Percentiles rank a stretch among this genome's conserved stretches.
Conservation (phyloP, 2,113 vertebrate genomes). For the Stomatorhinus ivindoensis region DNA sequence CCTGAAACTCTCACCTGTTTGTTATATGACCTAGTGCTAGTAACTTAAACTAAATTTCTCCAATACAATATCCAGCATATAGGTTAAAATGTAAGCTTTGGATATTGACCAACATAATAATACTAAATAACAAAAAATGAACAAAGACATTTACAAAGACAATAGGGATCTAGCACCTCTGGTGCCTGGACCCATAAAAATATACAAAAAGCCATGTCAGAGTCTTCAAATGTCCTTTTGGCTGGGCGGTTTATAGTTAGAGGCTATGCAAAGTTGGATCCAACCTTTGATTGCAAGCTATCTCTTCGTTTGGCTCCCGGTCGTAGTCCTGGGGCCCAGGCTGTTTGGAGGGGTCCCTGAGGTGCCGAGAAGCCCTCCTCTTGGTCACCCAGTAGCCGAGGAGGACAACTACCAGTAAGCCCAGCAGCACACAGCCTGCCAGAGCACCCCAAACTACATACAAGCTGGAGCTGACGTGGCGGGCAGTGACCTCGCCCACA, state of each 20-base stretch:
- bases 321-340: background rate
- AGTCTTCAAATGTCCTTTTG: background rate
- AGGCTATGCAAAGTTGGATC: background rate
- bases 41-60: background rate
- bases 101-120: background rate
- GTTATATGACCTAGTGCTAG: background rate
- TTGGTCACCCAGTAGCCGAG: background rate
- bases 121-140: background rate
- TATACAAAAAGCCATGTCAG: background rate
- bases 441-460: constrained; percentile 20
- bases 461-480: background rate
- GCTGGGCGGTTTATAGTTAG: background rate
- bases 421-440: constrained; percentile 29
- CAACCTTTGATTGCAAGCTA: background rate
- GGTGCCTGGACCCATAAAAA: background rate
- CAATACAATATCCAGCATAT: background rate
- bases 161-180: background rate
- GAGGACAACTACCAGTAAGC: constrained; percentile 15
- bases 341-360: background rate
- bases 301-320: background rate
- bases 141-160: background rate
- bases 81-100: background rate
- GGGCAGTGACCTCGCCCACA: background rate
- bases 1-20: background rate
- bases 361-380: background rate